Conservation (phyloP, 2,797 vertebrate species). For the Cuniculus paca region DNA sequence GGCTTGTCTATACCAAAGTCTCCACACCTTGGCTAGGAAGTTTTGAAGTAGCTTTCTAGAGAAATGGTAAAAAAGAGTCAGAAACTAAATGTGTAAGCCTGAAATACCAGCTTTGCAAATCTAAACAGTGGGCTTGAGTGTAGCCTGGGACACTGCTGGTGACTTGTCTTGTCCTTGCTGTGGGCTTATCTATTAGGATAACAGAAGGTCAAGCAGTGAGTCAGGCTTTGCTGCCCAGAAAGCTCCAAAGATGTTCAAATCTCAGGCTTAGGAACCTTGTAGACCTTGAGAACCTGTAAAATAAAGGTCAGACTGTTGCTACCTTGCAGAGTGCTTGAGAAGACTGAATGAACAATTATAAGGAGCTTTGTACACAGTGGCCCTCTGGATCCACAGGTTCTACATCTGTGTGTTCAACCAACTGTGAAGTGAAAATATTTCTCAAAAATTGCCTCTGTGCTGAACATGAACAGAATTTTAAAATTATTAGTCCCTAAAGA, state of each 20-base stretch:
- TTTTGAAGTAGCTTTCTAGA: constrained; percentile 37
- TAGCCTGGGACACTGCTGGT: neutral
- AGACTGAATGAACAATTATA: neutral
- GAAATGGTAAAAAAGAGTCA: constrained; percentile 42
- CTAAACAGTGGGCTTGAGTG: neutral
- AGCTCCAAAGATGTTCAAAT: neutral
- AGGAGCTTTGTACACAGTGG: neutral
- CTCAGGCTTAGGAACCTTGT: fast-evolving
- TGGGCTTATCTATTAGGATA: neutral
- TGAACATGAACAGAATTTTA: neutral
- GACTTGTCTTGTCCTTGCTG: neutral
- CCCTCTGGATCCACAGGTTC: neutral
- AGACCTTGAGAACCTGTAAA: neutral
- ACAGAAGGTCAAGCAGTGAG: neutral
- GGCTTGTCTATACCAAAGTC: neutral
- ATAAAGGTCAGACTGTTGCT: neutral
- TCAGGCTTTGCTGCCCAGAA: fast-evolving
- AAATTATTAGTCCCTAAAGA: neutral
- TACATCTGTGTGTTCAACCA: neutral
- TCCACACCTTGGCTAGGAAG: neutral
- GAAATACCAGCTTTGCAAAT: constrained; percentile 49
- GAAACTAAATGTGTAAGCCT: constrained; percentile 62
- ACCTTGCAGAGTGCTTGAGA: neutral
- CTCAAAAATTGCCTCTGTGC: neutral
- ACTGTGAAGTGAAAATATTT: neutral